Conservation (phyloP, 2,113 vertebrate genomes). For the Thermophis baileyi region DNA sequence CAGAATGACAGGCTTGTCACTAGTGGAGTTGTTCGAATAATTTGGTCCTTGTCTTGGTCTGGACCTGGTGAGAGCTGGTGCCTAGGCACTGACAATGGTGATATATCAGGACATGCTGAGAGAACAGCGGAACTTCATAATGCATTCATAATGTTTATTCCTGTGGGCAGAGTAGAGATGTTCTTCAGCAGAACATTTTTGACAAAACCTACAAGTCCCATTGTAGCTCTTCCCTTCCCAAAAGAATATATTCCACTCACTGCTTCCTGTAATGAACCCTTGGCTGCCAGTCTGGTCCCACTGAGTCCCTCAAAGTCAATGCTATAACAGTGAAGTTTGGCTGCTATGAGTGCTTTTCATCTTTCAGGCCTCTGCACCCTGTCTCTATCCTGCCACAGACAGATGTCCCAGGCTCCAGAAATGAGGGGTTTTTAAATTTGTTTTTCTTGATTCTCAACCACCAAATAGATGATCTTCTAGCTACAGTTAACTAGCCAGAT, state of each 20-base stretch:
- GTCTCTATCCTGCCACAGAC: background rate
- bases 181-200: background rate
- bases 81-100: background rate
- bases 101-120: background rate
- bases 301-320: background rate
- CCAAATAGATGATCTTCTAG: too few species aligned
- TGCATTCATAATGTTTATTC: background rate
- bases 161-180: background rate
- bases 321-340: background rate
- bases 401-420: background rate
- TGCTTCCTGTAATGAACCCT: background rate
- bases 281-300: background rate
- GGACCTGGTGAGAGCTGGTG: background rate
- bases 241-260: background rate
- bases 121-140: background rate
- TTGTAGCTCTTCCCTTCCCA: background rate
- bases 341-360: background rate
- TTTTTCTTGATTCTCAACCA: too few species aligned
- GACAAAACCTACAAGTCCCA: background rate
- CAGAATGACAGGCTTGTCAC: background rate
- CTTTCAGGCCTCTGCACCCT: background rate
- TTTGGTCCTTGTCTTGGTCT: background rate
- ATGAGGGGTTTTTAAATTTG: background rate
- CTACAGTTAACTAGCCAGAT: too few species aligned
- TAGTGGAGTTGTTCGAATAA: background rate